These are phyloP conservation scores for Daboia siamensis DNA, from an alignment of 2,113 vertebrate species.

Conservation along the genomic window DNA sequence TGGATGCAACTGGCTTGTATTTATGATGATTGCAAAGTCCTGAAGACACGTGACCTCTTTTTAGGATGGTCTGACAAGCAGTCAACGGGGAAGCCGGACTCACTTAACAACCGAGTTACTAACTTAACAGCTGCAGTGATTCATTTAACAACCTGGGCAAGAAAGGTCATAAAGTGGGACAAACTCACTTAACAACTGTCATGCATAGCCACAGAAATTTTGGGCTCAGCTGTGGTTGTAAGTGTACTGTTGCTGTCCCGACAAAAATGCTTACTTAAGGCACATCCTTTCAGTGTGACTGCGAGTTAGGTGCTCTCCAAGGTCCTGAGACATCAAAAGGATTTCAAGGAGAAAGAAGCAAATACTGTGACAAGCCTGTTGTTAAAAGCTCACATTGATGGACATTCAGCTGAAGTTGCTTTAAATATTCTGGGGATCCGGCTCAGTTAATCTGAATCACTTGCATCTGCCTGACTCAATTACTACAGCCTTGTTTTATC, in stretches of 20 bases:
- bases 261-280: not conserved
- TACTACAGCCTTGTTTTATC: not conserved
- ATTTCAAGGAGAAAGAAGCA: not conserved
- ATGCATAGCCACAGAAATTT: not conserved
- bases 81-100: not conserved
- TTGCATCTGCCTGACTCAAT: not conserved
- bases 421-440: not conserved
- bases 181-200: not conserved
- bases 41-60: not conserved
- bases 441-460: not conserved
- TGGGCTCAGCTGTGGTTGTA: not conserved
- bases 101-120: no score
- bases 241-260: not conserved
- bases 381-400: not conserved
- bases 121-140: not conserved
- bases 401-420: not conserved
- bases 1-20: not conserved
- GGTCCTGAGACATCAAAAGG: slow-evolving; percentile 47
- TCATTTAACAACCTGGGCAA: not conserved
- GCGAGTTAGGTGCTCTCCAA: slow-evolving; percentile 33
- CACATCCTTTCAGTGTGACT: not conserved
- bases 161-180: not conserved
- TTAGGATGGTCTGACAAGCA: not conserved
- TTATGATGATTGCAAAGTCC: not conserved
- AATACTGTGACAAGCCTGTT: not conserved